A percentile compares a stretch with the other conserved stretches of the same genome.
Conservation (phyloP, 2,888 invertebrate genomes). For the Balanococcus diminutus region DNA sequence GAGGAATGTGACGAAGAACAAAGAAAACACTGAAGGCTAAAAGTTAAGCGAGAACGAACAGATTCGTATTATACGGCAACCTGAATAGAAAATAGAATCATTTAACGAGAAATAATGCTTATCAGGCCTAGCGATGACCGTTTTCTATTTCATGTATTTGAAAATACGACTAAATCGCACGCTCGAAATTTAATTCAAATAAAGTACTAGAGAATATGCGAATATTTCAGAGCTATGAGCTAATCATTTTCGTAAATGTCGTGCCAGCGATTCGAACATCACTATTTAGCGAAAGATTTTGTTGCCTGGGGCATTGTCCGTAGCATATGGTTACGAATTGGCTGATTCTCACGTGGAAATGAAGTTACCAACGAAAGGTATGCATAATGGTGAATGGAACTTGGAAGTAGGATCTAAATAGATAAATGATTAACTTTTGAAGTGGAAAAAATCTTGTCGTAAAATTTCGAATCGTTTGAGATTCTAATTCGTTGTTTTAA, state of each 20-base stretch:
- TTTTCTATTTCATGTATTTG: conserved; percentile 26
- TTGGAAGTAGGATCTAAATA: neutral
- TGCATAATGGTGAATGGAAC: neutral
- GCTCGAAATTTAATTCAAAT: neutral
- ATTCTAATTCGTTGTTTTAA: too few relatives aligned
- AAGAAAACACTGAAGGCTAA: neutral
- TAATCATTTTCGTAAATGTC: neutral
- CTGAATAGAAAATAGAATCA: conserved; percentile 38
- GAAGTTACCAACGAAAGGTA: neutral
- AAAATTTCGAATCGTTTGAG: too few relatives aligned
- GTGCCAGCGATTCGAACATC: neutral
- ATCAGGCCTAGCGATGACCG: conserved; percentile 12
- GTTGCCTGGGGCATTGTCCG: neutral
- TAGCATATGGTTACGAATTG: neutral
- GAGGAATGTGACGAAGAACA: conserved; percentile 6
- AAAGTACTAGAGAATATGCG: neutral
- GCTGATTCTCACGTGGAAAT: neutral
- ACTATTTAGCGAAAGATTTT: neutral
- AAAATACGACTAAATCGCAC: conserved; percentile 6
- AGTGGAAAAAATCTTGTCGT: neutral
- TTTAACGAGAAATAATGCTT: conserved; percentile 25
- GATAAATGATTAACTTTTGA: neutral
- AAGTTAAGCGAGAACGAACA: conserved; percentile 12
- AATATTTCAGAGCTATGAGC: neutral
- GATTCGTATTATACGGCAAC: neutral